Evolutionary conservation across 2,797 vertebrate genomes (phyloP), one percentile per base, ranked within the genome.

Genomic region (Phalanger gymnotis): DNA sequence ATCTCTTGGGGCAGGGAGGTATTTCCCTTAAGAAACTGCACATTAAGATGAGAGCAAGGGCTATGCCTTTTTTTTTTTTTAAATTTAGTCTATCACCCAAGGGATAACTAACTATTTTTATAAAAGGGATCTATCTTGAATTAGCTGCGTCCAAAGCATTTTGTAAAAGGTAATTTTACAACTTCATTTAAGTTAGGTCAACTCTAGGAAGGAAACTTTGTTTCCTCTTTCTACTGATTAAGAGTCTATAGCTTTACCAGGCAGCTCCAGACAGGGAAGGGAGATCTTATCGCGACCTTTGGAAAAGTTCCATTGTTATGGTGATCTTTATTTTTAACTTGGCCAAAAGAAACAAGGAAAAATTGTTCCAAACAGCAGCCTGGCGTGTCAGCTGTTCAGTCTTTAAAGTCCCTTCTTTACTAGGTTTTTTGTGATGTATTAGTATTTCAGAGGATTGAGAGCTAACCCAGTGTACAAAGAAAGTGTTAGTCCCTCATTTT

Each of bases 171-270:
- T 95, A 96, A 94, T 96, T 97, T 97, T 94, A 94, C 81, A 97
- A 52, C 94, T 95, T 92, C 57, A 52, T 92, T 95, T 96, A 97
- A 97, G 96, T 97, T 93, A 92, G 93, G 97, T 97, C 92, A 94
- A 87, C 61, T 92, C 2, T 0, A 96, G 98, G 98, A 99, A 99
- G 98, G 99, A 99, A 95, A 91, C 95, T 98, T 95, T 98, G 97
- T 96, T 99, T 99, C 99, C 98, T 98, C 97, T 98, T 97, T 96
- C 95, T 98, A 96, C 97, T 98, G 98, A 98, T 98, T 98, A 98
- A 98, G 97, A 97, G 98, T 98, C 98, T 98, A 93, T 57, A 7
- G 95, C 97, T 98, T 98, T 90, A 96, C 98, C 98, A 95, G 96
- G 94, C 97, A 97, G 97, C 95, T 98, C 97, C 97, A 98, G 97